Conservation (phyloP, 2,797 vertebrate genomes). For the Strix occidentalis region DNA sequence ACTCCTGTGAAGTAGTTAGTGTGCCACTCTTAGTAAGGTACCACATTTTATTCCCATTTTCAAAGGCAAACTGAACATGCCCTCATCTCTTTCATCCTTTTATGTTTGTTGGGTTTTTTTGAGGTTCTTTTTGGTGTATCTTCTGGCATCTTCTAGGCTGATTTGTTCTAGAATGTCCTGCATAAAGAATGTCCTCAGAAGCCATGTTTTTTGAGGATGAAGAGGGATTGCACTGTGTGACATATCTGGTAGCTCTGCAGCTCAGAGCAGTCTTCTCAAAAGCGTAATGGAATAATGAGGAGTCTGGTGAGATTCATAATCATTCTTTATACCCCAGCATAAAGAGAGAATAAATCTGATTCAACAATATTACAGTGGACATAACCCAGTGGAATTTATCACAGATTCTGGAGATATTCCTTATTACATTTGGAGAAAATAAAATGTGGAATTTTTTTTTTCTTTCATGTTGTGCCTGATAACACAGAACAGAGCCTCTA, state of each 20-base stretch:
- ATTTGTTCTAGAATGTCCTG: background rate
- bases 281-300: background rate
- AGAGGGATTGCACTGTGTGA: background rate
- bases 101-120: background rate
- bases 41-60: background rate
- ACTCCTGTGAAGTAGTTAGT: background rate
- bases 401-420: background rate
- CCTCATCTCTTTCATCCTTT: background rate
- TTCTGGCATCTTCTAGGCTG: background rate
- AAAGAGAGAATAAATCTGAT: background rate
- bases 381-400: background rate
- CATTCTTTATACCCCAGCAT: background rate
- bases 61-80: background rate
- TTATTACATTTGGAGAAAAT: background rate
- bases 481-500: background rate
- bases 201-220: background rate
- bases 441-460: background rate
- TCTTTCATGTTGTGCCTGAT: background rate
- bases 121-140: background rate
- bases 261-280: background rate
- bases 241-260: background rate
- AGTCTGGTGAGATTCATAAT: background rate
- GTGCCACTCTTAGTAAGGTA: background rate
- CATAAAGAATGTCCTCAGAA: background rate
- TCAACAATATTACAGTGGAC: background rate